Conservation (phyloP, 2,888 invertebrate genomes). For the Thalpophila matura region DNA sequence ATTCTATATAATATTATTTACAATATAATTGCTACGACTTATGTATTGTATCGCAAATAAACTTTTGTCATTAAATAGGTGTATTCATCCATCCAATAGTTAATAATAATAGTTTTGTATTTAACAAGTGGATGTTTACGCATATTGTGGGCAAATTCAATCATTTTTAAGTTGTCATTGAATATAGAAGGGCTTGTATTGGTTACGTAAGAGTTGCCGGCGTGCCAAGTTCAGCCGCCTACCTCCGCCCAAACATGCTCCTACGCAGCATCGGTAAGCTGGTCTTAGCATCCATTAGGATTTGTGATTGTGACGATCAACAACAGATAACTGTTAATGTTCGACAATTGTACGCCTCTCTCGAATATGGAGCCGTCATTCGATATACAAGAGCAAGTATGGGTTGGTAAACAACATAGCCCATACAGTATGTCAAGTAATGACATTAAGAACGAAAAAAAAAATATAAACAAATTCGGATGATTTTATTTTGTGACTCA, state of each 20-base stretch:
- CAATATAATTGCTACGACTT: conserved; percentile 3
- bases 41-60: conserved; percentile 53
- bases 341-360: conserved; percentile 37
- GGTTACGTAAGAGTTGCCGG: conserved; percentile 76
- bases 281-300: conserved; percentile 63
- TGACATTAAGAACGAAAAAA: conserved; percentile 1
- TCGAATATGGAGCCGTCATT: conserved; percentile 30
- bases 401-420: conserved; percentile 1
- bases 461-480: background rate
- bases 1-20: background rate
- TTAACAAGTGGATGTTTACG: conserved; percentile 43
- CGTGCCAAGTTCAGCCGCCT: conserved; percentile 85
- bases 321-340: conserved; percentile 56
- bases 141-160: conserved; percentile 33
- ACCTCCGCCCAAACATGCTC: conserved; percentile 78
- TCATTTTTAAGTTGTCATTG: conserved; percentile 64
- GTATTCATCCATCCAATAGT: conserved; percentile 26
- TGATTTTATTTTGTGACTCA: background rate
- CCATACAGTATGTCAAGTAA: background rate
- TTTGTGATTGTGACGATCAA: conserved; percentile 57
- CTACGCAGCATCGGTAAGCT: conserved; percentile 75
- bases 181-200: conserved; percentile 77
- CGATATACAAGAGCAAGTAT: conserved; percentile 19
- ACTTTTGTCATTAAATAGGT: conserved; percentile 16
- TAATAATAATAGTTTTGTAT: conserved; percentile 35